Conservation (phyloP, 1,140 invertebrate species). For the Chrysomallon squamiferum region DNA sequence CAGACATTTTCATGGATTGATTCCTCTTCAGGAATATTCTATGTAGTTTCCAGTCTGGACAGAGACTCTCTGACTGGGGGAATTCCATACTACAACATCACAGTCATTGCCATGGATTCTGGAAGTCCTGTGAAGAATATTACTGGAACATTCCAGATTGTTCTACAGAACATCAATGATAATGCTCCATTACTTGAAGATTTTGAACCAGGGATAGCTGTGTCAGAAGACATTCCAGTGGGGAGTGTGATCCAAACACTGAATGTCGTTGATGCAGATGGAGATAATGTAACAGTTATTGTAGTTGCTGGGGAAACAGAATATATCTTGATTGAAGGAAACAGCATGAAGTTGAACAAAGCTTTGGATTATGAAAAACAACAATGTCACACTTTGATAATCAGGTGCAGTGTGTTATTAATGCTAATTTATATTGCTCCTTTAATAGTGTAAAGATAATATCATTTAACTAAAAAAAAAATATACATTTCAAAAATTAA, state of each 20-base stretch:
- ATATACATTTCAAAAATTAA: no score
- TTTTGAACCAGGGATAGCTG: neutral
- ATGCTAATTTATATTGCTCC: no score
- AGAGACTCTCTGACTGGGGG: neutral
- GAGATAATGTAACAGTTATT: neutral
- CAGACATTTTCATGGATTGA: neutral
- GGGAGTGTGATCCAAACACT: neutral
- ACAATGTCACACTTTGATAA: neutral
- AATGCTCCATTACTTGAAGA: slow-evolving; percentile 76
- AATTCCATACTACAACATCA: slow-evolving; percentile 80
- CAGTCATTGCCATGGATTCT: slow-evolving; percentile 73
- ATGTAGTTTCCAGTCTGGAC: neutral
- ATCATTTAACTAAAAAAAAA: no score
- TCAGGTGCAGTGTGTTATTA: neutral
- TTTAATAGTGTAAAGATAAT: no score
- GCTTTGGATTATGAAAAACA: neutral
- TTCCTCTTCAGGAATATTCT: neutral
- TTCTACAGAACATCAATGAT: slow-evolving; percentile 90
- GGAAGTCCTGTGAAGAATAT: slow-evolving; percentile 32
- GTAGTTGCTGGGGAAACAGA: neutral
- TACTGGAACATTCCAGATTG: slow-evolving; percentile 72
- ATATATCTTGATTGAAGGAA: neutral
- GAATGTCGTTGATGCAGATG: neutral
- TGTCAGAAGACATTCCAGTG: neutral
- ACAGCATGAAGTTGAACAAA: neutral